These are phyloP conservation scores for Agrotis clavis DNA, from an alignment of 2,888 invertebrate species.

Conservation along the genomic window DNA sequence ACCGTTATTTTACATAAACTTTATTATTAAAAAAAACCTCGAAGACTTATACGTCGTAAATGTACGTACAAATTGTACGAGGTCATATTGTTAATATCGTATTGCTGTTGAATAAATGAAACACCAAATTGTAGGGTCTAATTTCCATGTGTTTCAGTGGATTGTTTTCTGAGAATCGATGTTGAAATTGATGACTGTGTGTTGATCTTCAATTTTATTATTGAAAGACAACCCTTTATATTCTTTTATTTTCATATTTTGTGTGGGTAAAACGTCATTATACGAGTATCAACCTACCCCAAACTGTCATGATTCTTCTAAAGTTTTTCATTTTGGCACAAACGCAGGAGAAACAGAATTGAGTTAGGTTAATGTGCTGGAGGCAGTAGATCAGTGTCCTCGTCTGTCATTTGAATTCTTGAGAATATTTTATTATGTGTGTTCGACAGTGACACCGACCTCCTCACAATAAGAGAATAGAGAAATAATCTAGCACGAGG, in stretches of 20 bases:
- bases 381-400: too few species aligned
- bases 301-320: too few species aligned
- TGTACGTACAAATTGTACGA: conserved; percentile 32
- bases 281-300: too few species aligned
- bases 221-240: not conserved
- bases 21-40: conserved; percentile 50
- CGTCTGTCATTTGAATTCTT: not conserved
- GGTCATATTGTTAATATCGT: conserved; percentile 25
- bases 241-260: not conserved
- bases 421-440: not conserved
- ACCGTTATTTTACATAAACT: conserved; percentile 55
- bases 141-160: not conserved
- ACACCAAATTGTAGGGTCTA: conserved; percentile 21
- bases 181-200: not conserved
- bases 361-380: too few species aligned
- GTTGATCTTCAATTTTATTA: not conserved
- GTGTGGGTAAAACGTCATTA: too few species aligned
- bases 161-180: not conserved
- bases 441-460: too few species aligned
- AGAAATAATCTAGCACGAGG: too few species aligned
- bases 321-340: too few species aligned
- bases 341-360: too few species aligned
- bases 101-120: conserved; percentile 34
- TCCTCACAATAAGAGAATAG: too few species aligned
- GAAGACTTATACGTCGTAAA: conserved; percentile 14